phyloP scores from a whole-genome alignment of 2,113 vertebrate species.

The Aspiorhynchus laticeps region DNA sequence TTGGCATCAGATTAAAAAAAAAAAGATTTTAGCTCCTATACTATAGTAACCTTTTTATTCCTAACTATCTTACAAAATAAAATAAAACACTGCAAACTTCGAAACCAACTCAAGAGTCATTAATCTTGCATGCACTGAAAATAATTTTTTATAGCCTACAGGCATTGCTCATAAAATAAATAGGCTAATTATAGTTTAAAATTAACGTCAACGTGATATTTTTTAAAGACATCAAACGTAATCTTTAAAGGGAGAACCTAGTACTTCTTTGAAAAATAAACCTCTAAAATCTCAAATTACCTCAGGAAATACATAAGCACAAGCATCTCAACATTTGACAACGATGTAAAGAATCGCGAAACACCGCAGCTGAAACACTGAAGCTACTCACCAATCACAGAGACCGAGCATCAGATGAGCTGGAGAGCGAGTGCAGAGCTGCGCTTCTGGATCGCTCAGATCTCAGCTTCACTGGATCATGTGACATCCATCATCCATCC shows the following conservation, averaged over 20 bases:
- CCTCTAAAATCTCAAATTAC: not conserved
- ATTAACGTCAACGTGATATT: not conserved
- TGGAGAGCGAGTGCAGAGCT: conserved; percentile 17
- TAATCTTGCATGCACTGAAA: not conserved
- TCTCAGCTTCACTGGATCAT: conserved; percentile 27
- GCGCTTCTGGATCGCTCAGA: not conserved
- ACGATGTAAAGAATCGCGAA: not conserved
- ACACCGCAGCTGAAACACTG: not conserved
- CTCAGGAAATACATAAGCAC: not conserved
- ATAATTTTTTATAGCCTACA: not conserved
- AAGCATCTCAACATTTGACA: not conserved
- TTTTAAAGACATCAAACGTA: not conserved
- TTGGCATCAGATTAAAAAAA: not conserved
- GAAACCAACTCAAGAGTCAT: not conserved
- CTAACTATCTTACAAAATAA: not conserved
- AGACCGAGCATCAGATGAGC: conserved; percentile 23
- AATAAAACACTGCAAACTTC: not conserved
- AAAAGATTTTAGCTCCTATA: not conserved
- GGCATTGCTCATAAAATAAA: not conserved
- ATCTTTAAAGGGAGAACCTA: not conserved
- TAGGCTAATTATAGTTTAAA: conserved; percentile 10
- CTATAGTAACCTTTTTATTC: no score
- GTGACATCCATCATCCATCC: conserved; percentile 10
- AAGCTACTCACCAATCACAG: conserved; percentile 32
- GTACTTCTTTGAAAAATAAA: not conserved